Evolutionary conservation across 2,888 invertebrate genomes (phyloP), one percentile per base, ranked within the genome.

Genomic region (Dynastes maya): DNA sequence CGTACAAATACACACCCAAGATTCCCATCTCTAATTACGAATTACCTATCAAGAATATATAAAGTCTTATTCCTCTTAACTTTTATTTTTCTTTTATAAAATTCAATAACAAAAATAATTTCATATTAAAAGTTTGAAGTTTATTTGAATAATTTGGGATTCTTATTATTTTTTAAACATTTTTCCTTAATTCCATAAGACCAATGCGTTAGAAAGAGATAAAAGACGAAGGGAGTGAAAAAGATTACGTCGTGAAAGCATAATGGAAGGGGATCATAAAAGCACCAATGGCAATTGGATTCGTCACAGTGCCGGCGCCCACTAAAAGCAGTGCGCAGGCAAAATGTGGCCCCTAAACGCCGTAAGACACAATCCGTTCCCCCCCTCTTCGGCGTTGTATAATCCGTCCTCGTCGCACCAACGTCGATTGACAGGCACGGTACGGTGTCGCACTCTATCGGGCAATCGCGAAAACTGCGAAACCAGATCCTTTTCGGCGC

Each of bases 201-300:
- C 70, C 8, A 68, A 45, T 37, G 53, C 16, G 74, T 63, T 55
- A 72, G 76, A 79, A 40, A 67, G 72, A 76, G 79, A 77, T 45
- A 1, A 29, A 55, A 53, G 29, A 53, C 49, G 55, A 53, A 65
- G 77, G 72, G 76, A 68, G 77, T 64, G 64, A 58, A 75, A 78
- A 68, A 76, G 77, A 77, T 77, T 79, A 45, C 71, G 78, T 74
- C 72, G 61, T 72, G 58, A 80, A 82, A 79, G 81, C 85, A 85
- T 83, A 85, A 86, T 87, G 87, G 88, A 86, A 88, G 87, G 89
- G 89, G 87, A 85, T 80, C 85, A 84, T 88, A 89, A 88, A 89
- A 88, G 90, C 89, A 90, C 92, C 91, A 92, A 91, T 91, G 88
- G 90, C 90, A 90, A 90, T 89, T 88, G 90, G 90, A 91, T 91